Evolutionary conservation across 1,140 invertebrate species (phyloP).

Genomic region (Campoletis sonorensis): DNA sequence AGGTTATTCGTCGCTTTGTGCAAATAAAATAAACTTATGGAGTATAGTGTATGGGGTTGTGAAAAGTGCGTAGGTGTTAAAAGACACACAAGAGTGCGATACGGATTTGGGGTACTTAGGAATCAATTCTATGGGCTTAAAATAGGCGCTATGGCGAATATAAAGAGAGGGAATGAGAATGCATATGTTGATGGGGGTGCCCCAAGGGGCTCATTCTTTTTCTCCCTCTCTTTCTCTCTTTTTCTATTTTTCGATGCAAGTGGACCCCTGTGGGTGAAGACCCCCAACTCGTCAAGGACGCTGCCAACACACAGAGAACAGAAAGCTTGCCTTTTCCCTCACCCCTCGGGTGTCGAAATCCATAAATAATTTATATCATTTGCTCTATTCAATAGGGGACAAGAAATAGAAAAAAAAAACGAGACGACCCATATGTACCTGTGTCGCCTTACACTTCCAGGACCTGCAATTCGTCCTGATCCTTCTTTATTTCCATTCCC

Average conservation of each 20-base stretch:
- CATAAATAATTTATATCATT: constrained; percentile 78
- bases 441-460: constrained; percentile 72
- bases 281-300: constrained; percentile 55
- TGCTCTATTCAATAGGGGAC: constrained; percentile 70
- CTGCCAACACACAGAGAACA: constrained; percentile 51
- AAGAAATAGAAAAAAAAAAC: constrained; percentile 10
- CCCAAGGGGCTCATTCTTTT: constrained; percentile 64
- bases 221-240: not conserved
- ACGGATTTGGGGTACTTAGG: constrained; percentile 72
- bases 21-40: not conserved
- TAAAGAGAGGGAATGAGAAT: constrained; percentile 61
- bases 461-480: constrained; percentile 56
- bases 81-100: constrained; percentile 62
- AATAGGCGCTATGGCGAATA: constrained; percentile 40
- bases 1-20: not conserved
- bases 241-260: constrained; percentile 62
- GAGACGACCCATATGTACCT: constrained; percentile 72
- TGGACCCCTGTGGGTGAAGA: constrained; percentile 70
- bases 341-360: constrained; percentile 73
- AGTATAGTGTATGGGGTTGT: not conserved
- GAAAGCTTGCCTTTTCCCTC: constrained; percentile 52
- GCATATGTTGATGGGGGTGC: constrained; percentile 73
- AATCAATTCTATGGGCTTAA: constrained; percentile 74
- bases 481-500: not conserved
- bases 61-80: constrained; percentile 67